Percentiles rank a stretch among this genome's conserved stretches.
Evolutionary conservation across 1,140 invertebrate species (phyloP).

Genomic region (Idris sp.): DNA sequence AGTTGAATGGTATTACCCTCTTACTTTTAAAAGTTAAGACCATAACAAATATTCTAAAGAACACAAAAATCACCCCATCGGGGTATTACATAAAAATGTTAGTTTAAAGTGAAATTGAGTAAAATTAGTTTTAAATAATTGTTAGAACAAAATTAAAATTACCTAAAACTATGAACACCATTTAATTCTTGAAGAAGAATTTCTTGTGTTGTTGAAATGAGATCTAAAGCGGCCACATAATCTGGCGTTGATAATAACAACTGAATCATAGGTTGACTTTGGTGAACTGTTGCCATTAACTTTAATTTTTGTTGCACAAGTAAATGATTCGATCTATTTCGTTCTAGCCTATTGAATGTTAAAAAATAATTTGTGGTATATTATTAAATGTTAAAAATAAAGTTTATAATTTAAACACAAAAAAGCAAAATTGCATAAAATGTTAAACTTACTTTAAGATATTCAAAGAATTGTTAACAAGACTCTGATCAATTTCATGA

Average conservation of each 20-base stretch:
- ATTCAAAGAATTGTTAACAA: constrained; percentile 89
- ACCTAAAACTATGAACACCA: constrained; percentile 94
- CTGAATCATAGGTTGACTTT: constrained; percentile 98
- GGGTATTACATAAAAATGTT: no score
- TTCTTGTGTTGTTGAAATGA: constrained; percentile 97
- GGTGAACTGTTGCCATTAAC: constrained; percentile 96
- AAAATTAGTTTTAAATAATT: no score
- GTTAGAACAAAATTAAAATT: constrained; percentile 33
- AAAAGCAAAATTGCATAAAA: no score
- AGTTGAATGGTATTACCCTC: no score
- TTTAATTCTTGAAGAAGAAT: constrained; percentile 92
- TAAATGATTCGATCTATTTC: constrained; percentile 81
- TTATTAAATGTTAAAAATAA: no score
- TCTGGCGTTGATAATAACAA: constrained; percentile 95
- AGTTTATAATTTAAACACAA: no score
- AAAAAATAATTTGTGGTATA: no score
- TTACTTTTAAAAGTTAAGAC: no score
- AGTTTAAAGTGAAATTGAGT: no score
- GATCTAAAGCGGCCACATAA: constrained; percentile 97
- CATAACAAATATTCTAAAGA: no score
- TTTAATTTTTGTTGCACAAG: constrained; percentile 87
- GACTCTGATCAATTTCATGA: constrained; percentile 85
- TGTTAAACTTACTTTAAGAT: constrained; percentile 80
- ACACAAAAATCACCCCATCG: no score
- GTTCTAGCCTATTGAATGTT: constrained; percentile 39